phyloP scores from a whole-genome alignment of 2,113 vertebrate genomes.

The Circaetus gallicus region DNA sequence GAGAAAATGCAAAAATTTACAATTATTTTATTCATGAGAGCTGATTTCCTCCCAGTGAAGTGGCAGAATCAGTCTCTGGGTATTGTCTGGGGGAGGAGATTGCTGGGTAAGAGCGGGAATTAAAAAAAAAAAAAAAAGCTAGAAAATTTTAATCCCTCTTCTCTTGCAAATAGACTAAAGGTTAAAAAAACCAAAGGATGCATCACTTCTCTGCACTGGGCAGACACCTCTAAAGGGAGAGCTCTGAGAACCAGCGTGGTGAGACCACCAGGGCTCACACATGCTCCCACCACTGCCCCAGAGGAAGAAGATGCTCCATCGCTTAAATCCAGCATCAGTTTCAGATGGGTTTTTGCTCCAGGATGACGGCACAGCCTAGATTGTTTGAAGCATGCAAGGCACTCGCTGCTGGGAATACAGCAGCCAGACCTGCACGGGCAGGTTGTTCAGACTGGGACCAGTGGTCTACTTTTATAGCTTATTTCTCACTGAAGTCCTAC shows the following conservation, averaged over 20 bases:
- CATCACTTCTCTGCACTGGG: not conserved
- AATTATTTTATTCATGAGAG: not conserved
- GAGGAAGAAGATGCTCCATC: not conserved
- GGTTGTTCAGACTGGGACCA: not conserved
- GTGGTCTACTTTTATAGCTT: not conserved
- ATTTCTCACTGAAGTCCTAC: not conserved
- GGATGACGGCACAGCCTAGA: not conserved
- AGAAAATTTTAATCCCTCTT: not conserved
- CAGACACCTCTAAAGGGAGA: not conserved
- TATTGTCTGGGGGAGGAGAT: not conserved
- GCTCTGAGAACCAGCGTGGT: not conserved
- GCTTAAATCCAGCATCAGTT: not conserved
- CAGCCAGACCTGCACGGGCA: not conserved
- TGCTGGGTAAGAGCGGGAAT: not conserved
- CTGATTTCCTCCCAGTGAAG: not conserved
- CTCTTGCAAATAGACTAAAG: not conserved
- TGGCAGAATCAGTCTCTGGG: not conserved
- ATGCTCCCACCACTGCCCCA: accelerated
- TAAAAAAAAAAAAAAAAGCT: not conserved
- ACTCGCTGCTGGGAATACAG: not conserved
- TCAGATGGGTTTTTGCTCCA: not conserved
- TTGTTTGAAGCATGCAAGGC: not conserved
- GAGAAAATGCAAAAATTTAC: not conserved
- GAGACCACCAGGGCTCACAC: not conserved
- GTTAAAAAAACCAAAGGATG: not conserved